Conservation (phyloP, 1,140 invertebrate species). For the Pachyrhynchus sulphureomaculatus region DNA sequence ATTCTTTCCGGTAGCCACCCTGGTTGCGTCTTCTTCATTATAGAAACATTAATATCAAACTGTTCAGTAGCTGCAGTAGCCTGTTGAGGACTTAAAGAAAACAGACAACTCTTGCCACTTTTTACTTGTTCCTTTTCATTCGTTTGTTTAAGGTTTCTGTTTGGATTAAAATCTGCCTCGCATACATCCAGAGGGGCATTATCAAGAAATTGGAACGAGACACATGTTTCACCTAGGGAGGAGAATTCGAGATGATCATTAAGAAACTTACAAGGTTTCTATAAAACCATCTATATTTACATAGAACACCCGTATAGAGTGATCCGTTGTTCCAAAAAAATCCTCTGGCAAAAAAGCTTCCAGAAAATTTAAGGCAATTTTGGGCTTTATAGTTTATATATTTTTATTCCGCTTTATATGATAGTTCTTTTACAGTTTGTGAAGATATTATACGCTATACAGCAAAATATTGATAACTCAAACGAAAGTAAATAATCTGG, state of each 20-base stretch:
- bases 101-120: constrained; percentile 59
- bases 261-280: too few species aligned
- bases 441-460: too few species aligned
- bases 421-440: too few species aligned
- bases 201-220: constrained; percentile 55
- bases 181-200: constrained; percentile 58
- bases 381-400: too few species aligned
- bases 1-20: constrained; percentile 45
- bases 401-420: too few species aligned
- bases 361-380: too few species aligned
- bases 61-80: constrained; percentile 45
- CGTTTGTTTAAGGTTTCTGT: constrained; percentile 42
- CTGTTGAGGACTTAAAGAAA: constrained; percentile 51
- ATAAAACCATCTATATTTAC: too few species aligned
- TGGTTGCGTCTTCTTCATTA: constrained; percentile 47
- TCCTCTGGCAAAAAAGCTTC: too few species aligned
- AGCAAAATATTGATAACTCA: too few species aligned
- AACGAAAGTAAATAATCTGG: too few species aligned
- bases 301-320: too few species aligned
- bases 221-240: constrained; percentile 49
- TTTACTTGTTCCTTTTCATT: constrained; percentile 53
- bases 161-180: constrained; percentile 55
- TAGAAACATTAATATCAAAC: constrained; percentile 51
- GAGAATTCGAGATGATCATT: neutral
- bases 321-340: too few species aligned